Evolutionary conservation across 2,797 vertebrate species (phyloP), one percentile per base, ranked within the genome.

Genomic region (Sebastolobus alascanus): DNA sequence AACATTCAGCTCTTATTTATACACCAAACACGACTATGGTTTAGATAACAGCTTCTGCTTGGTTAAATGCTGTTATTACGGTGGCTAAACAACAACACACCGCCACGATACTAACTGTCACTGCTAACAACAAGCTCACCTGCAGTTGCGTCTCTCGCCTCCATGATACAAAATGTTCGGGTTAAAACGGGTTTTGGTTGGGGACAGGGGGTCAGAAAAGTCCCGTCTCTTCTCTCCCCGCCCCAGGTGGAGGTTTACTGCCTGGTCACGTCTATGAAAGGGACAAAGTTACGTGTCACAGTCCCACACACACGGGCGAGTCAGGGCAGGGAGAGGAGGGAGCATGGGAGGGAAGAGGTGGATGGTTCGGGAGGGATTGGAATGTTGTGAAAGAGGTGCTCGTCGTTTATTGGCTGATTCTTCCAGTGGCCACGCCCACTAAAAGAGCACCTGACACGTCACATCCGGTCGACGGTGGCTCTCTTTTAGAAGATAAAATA

Each of bases 231-330:
- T 40, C 63, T 79, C 65, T 70, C 82, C 80, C 85, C 72, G 83
- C 7, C 79, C 90, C 75, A 82, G 80, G 68, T 84, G 81, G 40
- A 73, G 77, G 80, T 79, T 64, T 87, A 66, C 80, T 66, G 64
- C 35, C 77, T 60, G 77, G 68, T 72, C 73, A 70, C 69, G 67
- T 76, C 35, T 31, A 4, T 40, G 46, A 77, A 43, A 60, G 59
- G 68, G 79, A 80, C 82, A 29, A 20, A 79, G 73, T 68, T 95
- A 95, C 95, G 96, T 96, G 95, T 96, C 95, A 95, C 77, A 70
- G 76, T 52, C 68, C 65, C 64, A 31, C 58, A 22, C 56, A 58
- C 61, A 46, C 56, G 8, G n/a, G 22, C 20, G 22, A 55, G 29
- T 4, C 8, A 29, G 27, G 5, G 5, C 8, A 72, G 40, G 31